Evolutionary conservation across 2,113 vertebrate species (phyloP), one percentile per base, ranked within the genome.

Genomic region (Aspidoscelis tigris): DNA sequence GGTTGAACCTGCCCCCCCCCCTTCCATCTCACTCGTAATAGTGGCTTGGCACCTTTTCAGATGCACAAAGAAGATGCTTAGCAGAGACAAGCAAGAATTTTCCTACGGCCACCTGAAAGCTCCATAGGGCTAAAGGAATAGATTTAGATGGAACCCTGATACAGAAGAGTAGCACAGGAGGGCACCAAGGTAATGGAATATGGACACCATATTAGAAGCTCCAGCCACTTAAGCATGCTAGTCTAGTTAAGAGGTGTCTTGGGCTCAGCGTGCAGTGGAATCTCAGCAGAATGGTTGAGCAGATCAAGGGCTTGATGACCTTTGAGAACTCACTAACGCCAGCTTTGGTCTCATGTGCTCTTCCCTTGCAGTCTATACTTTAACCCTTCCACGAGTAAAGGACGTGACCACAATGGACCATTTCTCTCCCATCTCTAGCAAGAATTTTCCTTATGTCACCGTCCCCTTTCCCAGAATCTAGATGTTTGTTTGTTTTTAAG

Each of bases 1-100:
- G 69, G 22, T n/a, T 43, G 44, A 74, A 66, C 26, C 76, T 58
- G 1, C 22, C 2, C 11, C 41, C 9, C 8, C 7, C 41, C 7
- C 21, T 12, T 58, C 1, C 39, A 20, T 73, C 70, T 58, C 41
- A 26, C 61, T 4, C 14, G 20, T 70, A 58, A 68, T 83, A 88
- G 9, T 78, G 83, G 21, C 83, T 65, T 76, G 72, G 73, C 80
- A 85, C 43, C 43, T 55, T 7, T 33, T 66, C 68, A 72, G 73
- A 70, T 87, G 18, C 73, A 53, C 64, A 79, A 75, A 16, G 71
- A 5, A 70, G 72, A 24, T 26, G 7, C 1, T 82, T 43, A n/a
- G 74, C 53, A 24, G 8, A 5, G 76, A 41, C 33, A 2, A 22
- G 14, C 76, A 78, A 44, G 73, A 47, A 6, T 9, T 3, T 26